A percentile compares a stretch with the other conserved stretches of the same genome.
Evolutionary conservation across 2,888 invertebrate genomes (phyloP).

Genomic region (Adela reaumurella): DNA sequence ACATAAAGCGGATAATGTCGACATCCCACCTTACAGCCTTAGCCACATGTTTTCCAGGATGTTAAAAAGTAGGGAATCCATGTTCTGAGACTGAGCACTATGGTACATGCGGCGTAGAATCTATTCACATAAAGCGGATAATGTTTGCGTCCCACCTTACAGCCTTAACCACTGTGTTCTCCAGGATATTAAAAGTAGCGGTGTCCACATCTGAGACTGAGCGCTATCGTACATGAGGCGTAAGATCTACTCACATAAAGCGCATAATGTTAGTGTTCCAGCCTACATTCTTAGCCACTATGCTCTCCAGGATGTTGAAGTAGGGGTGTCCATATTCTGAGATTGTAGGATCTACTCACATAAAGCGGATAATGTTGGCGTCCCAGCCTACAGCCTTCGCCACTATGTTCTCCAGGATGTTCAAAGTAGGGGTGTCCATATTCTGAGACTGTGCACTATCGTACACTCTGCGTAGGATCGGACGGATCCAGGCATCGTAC

Average conservation of each 20-base stretch:
- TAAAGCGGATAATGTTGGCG: conserved; percentile 21
- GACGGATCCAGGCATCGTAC: too few relatives aligned
- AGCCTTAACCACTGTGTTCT: conserved; percentile 25
- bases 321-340: too few relatives aligned
- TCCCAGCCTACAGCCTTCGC: conserved; percentile 20
- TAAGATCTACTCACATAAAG: conserved; percentile 17
- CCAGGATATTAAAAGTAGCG: conserved; percentile 20
- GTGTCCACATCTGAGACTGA: conserved; percentile 12
- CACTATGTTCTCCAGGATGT: conserved; percentile 11
- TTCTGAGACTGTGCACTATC: too few relatives aligned
- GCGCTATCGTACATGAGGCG: conserved; percentile 10
- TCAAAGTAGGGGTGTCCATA: conserved; percentile 24
- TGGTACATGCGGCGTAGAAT: too few relatives aligned
- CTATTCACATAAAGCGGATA: conserved; percentile 22
- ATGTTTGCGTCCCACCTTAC: conserved; percentile 19
- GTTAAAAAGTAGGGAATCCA: too few relatives aligned
- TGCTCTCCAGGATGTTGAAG: conserved; percentile 18
- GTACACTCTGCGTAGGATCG: too few relatives aligned
- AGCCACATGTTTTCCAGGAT: too few relatives aligned
- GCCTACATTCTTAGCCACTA: conserved; percentile 15
- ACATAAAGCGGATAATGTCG: conserved; percentile 24
- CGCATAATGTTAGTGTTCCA: conserved; percentile 16
- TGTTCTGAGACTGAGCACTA: too few relatives aligned
- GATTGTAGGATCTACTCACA: conserved; percentile 16
- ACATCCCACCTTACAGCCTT: conserved; percentile 21